Conservation (phyloP, 53 echinoderm and acorn worm genomes). For the Mesocentrotus franciscanus region DNA sequence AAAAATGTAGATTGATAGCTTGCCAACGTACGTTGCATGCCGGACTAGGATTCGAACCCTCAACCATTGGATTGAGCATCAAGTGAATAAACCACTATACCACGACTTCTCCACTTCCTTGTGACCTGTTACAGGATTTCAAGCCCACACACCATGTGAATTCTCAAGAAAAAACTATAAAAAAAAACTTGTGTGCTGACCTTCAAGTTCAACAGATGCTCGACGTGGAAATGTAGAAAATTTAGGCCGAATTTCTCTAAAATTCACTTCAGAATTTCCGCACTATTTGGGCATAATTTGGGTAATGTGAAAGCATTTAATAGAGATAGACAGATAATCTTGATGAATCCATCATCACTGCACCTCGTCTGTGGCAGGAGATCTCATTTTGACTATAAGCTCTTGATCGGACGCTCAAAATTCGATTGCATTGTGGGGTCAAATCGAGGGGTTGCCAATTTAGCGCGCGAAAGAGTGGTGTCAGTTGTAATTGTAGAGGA, state of each 20-base stretch:
- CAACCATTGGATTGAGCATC: too few species aligned
- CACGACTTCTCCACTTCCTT: too few species aligned
- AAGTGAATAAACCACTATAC: too few species aligned
- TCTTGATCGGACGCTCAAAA: conserved; percentile 15
- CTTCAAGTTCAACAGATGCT: neutral
- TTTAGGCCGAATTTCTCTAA: neutral
- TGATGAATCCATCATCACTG: neutral
- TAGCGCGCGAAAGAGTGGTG: conserved; percentile 23
- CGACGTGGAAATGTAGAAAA: neutral
- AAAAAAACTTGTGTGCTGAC: neutral
- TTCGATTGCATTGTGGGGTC: conserved; percentile 23
- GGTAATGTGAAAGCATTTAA: neutral
- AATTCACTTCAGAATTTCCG: conserved; percentile 2
- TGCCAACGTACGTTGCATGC: too few species aligned
- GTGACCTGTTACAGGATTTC: neutral
- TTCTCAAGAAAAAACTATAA: neutral
- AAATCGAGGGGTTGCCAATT: conserved; percentile 16
- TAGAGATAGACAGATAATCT: neutral
- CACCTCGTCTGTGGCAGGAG: neutral
- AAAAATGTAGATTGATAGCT: too few species aligned
- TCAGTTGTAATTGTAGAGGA: neutral
- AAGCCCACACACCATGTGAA: neutral
- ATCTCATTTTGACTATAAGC: conserved; percentile 4
- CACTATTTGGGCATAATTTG: neutral
- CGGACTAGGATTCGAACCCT: too few species aligned